phyloP scores from a whole-genome alignment of 2,113 vertebrate species.

The Quiscalus mexicanus region DNA sequence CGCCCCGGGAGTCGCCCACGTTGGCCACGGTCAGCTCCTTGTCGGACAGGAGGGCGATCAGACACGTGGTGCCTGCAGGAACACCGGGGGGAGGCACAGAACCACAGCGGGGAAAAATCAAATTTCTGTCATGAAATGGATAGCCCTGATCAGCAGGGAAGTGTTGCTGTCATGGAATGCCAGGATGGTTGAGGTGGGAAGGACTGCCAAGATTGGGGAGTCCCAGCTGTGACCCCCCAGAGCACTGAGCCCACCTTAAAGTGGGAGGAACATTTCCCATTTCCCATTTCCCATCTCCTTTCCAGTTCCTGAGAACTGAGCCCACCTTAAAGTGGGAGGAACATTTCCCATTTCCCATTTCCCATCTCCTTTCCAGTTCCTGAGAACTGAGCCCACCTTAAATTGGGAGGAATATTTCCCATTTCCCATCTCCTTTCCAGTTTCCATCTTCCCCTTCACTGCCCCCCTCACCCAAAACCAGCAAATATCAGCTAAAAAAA shows the following conservation, averaged over 20 bases:
- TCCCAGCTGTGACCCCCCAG: fast-evolving
- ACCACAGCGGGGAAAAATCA: fast-evolving
- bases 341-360: too few relatives aligned
- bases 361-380: background rate
- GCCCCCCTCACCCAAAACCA: background rate
- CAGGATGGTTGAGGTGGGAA: fast-evolving
- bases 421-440: background rate
- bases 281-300: background rate
- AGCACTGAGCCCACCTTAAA: background rate
- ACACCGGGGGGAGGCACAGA: background rate
- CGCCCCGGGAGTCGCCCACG: slow-evolving; percentile 93
- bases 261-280: background rate
- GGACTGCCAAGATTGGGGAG: fast-evolving
- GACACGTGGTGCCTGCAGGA: slow-evolving; percentile 90
- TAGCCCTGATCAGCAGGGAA: fast-evolving
- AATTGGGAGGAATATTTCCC: too few relatives aligned
- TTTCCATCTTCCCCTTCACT: background rate
- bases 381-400: background rate
- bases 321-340: background rate
- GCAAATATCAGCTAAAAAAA: background rate
- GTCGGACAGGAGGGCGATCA: slow-evolving; percentile 93
- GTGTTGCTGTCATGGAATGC: fast-evolving
- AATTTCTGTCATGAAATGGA: fast-evolving
- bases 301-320: too few relatives aligned
- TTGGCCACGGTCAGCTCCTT: slow-evolving; percentile 96